These are phyloP conservation scores for Dioctria linearis DNA, from an alignment of 2,888 invertebrate genomes.

Conservation along the genomic window DNA sequence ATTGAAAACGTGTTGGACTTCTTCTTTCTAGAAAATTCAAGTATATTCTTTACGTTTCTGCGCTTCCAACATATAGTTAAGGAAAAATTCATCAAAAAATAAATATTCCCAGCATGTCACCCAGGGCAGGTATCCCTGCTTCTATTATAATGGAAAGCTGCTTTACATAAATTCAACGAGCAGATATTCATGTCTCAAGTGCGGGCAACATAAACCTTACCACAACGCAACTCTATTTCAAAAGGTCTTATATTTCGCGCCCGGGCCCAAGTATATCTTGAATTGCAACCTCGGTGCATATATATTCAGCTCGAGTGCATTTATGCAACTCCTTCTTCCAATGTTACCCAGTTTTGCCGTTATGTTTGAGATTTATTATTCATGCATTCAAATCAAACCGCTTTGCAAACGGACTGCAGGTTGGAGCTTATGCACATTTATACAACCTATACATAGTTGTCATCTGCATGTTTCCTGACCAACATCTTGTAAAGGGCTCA, in stretches of 20 bases:
- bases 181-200: conserved; percentile 34
- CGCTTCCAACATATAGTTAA: background rate
- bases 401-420: conserved; percentile 21
- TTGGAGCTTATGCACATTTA: background rate
- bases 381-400: conserved; percentile 44
- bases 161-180: conserved; percentile 40
- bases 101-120: conserved; percentile 13
- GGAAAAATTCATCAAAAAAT: conserved; percentile 9
- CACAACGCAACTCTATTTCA: conserved; percentile 1
- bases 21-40: conserved; percentile 10
- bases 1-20: conserved; percentile 16
- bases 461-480: background rate
- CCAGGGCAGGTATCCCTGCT: background rate
- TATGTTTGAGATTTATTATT: conserved; percentile 29
- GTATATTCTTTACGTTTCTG: conserved; percentile 29
- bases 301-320: conserved; percentile 21
- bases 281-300: conserved; percentile 25
- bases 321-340: background rate
- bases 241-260: too few relatives aligned
- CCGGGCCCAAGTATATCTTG: conserved; percentile 5
- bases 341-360: background rate
- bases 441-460: background rate
- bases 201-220: conserved; percentile 21
- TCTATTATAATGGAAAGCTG: conserved; percentile 28
- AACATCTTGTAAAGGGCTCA: background rate